Evolutionary conservation across 2,888 invertebrate species (phyloP).

Genomic region (Lasioglossum villosulum): DNA sequence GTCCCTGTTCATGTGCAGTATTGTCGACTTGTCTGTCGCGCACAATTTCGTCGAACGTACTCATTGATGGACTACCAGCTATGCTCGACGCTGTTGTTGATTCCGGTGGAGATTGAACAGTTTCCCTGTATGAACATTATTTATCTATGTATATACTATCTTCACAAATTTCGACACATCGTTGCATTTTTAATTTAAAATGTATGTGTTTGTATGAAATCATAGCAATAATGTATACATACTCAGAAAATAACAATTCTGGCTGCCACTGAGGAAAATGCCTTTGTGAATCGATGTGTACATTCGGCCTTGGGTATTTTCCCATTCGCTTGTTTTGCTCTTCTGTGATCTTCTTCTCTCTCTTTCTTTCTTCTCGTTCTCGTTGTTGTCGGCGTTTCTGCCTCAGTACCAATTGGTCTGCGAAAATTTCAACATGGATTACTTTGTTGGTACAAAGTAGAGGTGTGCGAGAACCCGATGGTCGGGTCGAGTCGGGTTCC

Average conservation of each 20-base stretch:
- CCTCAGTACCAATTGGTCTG: conserved; percentile 91
- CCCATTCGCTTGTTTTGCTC: conserved; percentile 91
- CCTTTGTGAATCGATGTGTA: conserved; percentile 88
- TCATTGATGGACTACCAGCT: conserved; percentile 79
- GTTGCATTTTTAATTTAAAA: neutral
- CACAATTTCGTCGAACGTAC: conserved; percentile 78
- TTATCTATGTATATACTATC: neutral
- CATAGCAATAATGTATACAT: conserved; percentile 33
- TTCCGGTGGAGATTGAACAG: conserved; percentile 70
- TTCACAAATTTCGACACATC: neutral
- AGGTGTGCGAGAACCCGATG: no score
- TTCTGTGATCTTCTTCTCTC: conserved; percentile 91
- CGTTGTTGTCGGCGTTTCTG: conserved; percentile 89
- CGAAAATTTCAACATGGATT: conserved; percentile 10
- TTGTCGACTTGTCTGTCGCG: conserved; percentile 61
- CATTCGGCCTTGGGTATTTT: conserved; percentile 86
- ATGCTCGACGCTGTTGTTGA: conserved; percentile 77
- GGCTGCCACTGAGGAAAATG: conserved; percentile 86
- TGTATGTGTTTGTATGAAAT: neutral
- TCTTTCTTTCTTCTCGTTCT: conserved; percentile 91
- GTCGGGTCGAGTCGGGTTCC: no score
- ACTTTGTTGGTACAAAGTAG: neutral
- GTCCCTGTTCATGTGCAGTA: conserved; percentile 79
- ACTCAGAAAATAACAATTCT: conserved; percentile 75
- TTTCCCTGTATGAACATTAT: conserved; percentile 46